phyloP scores from a whole-genome alignment of 2,888 invertebrate genomes.

The Pyrrhosoma nymphula region DNA sequence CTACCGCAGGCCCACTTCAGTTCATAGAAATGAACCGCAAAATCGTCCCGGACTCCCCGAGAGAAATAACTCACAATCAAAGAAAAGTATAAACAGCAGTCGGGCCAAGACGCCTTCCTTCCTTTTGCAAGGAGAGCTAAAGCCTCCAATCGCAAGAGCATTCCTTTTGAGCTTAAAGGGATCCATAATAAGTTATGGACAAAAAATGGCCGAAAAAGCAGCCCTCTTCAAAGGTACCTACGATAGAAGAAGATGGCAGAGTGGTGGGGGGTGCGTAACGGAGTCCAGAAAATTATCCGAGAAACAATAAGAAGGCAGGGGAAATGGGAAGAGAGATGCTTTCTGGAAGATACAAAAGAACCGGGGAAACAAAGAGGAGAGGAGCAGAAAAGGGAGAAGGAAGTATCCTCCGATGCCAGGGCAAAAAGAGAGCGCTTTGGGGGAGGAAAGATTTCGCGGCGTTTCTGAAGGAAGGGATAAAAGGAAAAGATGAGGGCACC shows the following conservation, averaged over 20 bases:
- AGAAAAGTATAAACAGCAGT: background rate
- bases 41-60: background rate
- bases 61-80: background rate
- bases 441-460: background rate
- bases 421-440: background rate
- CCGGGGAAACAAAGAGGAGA: background rate
- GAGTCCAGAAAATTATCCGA: slow-evolving; percentile 17
- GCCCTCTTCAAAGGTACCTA: background rate
- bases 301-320: background rate
- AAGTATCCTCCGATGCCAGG: background rate
- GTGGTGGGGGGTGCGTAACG: background rate
- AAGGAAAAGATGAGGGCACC: background rate
- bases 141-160: background rate
- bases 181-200: background rate
- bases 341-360: background rate
- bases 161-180: slow-evolving; percentile 12
- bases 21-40: background rate
- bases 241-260: background rate
- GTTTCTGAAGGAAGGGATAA: background rate
- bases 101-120: background rate
- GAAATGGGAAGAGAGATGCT: background rate
- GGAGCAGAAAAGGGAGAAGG: background rate
- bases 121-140: background rate
- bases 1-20: background rate
- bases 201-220: background rate